Evolutionary conservation across 2,113 vertebrate species (phyloP), one percentile per base, ranked within the genome.

Genomic region (Menidia beryllina): DNA sequence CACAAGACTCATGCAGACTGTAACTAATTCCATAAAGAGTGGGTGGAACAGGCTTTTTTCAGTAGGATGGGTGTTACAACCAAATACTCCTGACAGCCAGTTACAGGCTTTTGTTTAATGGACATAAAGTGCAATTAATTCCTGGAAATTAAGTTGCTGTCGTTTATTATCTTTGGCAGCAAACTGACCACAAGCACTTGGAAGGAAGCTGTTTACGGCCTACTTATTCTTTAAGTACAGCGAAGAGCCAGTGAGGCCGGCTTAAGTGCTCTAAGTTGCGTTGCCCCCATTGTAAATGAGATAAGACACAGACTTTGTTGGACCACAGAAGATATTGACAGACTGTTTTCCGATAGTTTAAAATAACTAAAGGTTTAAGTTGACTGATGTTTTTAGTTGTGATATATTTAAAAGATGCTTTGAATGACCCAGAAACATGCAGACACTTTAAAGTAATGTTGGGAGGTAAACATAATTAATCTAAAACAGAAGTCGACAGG

Each of bases 71-170:
- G 34, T 36, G 68, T 75, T 50, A 3, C 51, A 36, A 50, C 72
- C 45, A 15, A 82, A 26, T 2, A 7, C 62, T 26, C 21, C 57
- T 50, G 76, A 72, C 76, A 68, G 56, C 9, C 4, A 60, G 69
- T 47, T 49, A 60, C 36, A 50, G 39, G 78, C 78, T 71, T 75
- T 74, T 38, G 66, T 80, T 79, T 75, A 85, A 86, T 83, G 81
- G 81, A 76, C 21, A 9, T 76, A 75, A 78, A 68, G 69, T 25
- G 74, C 71, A 79, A 81, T 90, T 83, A 83, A 86, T 90, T 75
- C 69, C 17, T 4, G 13, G 67, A 81, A 56, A 68, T 66, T 70
- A 21, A 26, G 14, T 41, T 20, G 85, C 68, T 51, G 63, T 66
- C 78, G 73, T 86, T 87, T 85, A 87, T 82, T 13, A 51, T 58